Percentiles rank a stretch among this genome's conserved stretches.
Conservation (phyloP, 2,113 vertebrate genomes). For the Opisthocomus hoazin region DNA sequence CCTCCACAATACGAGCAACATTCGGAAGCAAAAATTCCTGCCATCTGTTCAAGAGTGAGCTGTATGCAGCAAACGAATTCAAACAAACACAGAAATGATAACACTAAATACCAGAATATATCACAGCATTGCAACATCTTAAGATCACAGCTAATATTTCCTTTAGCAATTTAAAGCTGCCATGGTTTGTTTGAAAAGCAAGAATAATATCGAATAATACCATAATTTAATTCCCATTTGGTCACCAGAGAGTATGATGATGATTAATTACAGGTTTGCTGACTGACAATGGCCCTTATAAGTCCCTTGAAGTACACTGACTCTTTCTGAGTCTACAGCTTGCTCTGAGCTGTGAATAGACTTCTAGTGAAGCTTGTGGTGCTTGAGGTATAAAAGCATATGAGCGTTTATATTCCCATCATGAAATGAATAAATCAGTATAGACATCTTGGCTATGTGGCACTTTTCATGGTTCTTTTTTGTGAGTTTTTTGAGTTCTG, state of each 20-base stretch:
- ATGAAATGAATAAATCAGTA: neutral
- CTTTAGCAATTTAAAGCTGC: neutral
- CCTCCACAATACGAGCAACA: neutral
- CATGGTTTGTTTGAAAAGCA: neutral
- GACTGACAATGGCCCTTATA: neutral
- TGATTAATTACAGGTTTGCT: neutral
- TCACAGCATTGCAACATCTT: neutral
- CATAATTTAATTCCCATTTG: neutral
- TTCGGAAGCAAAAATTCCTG: neutral
- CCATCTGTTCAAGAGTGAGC: neutral
- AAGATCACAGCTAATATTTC: neutral
- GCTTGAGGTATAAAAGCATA: neutral
- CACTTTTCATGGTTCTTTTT: neutral
- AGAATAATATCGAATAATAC: neutral
- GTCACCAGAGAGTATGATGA: neutral
- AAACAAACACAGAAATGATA: neutral
- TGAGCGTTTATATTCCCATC: neutral
- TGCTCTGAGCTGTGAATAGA: neutral
- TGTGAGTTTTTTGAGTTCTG: neutral
- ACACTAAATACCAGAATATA: neutral
- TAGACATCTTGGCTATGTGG: neutral
- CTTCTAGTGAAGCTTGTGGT: neutral
- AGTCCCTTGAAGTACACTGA: neutral
- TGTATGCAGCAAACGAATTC: neutral
- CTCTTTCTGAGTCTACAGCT: neutral